phyloP scores from a whole-genome alignment of 1,140 invertebrate species.

The Drosophila saltans region DNA sequence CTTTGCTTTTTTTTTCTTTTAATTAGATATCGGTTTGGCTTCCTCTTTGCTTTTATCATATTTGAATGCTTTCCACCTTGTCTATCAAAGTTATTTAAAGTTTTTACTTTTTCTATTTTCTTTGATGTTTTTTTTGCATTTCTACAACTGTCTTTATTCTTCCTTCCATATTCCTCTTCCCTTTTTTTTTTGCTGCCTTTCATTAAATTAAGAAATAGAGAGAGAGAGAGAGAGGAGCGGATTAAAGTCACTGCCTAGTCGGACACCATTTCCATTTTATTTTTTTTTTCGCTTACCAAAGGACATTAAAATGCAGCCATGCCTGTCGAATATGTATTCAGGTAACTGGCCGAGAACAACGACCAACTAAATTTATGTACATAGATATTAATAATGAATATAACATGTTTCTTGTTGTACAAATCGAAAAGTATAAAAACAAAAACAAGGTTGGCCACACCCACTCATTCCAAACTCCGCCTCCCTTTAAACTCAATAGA shows the following conservation, averaged over 20 bases:
- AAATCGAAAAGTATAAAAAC: neutral
- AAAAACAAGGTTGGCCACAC: slow-evolving; percentile 17
- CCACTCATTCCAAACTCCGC: neutral
- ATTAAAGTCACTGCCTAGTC: neutral
- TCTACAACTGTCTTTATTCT: neutral
- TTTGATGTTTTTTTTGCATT: neutral
- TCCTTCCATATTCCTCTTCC: neutral
- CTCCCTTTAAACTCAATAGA: slow-evolving; percentile 10
- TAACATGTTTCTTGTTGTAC: slow-evolving; percentile 28
- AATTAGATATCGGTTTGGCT: neutral
- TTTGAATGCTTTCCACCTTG: neutral
- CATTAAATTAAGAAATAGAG: neutral
- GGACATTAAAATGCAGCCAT: slow-evolving; percentile 63
- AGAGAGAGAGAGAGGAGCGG: neutral
- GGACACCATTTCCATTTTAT: neutral
- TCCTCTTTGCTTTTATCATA: neutral
- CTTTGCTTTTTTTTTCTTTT: neutral
- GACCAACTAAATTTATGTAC: slow-evolving; percentile 76
- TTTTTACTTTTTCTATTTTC: neutral
- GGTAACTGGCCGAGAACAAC: slow-evolving; percentile 33
- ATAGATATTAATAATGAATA: slow-evolving; percentile 74
- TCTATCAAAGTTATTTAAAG: neutral
- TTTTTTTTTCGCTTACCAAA: slow-evolving; percentile 14
- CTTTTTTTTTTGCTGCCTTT: neutral
- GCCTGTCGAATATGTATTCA: slow-evolving; percentile 63